Conservation (phyloP, 2,113 vertebrate genomes). For the Cavia aperea region DNA sequence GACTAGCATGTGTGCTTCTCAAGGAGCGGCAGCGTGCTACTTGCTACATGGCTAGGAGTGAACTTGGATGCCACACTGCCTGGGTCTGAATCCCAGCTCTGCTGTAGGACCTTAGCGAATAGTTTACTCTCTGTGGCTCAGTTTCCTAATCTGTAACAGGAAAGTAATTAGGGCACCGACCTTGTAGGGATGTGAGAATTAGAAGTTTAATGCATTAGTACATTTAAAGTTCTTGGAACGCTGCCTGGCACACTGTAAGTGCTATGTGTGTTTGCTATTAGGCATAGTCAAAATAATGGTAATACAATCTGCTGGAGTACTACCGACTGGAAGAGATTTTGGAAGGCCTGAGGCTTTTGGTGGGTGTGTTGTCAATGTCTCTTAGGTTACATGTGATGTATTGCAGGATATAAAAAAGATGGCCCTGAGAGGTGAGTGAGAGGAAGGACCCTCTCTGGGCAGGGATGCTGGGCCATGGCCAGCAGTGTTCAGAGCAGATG, state of each 20-base stretch:
- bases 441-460: not conserved
- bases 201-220: not conserved
- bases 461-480: constrained; percentile 22
- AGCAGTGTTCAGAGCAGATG: constrained; percentile 28
- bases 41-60: not conserved
- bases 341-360: constrained; percentile 27
- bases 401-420: not conserved
- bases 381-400: constrained; percentile 49
- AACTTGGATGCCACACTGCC: too few relatives aligned
- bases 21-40: not conserved
- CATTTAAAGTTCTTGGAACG: not conserved
- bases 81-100: not conserved
- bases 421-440: not conserved
- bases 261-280: not conserved
- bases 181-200: not conserved
- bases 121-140: constrained; percentile 19
- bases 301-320: not conserved
- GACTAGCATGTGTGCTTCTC: not conserved
- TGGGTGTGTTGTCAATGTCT: constrained; percentile 34
- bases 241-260: not conserved
- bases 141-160: constrained; percentile 37
- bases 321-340: constrained; percentile 21
- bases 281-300: not conserved
- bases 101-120: not conserved
- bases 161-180: not conserved